Evolutionary conservation across 2,113 vertebrate species (phyloP), one percentile per base, ranked within the genome.

Genomic region (Eolophus roseicapilla): DNA sequence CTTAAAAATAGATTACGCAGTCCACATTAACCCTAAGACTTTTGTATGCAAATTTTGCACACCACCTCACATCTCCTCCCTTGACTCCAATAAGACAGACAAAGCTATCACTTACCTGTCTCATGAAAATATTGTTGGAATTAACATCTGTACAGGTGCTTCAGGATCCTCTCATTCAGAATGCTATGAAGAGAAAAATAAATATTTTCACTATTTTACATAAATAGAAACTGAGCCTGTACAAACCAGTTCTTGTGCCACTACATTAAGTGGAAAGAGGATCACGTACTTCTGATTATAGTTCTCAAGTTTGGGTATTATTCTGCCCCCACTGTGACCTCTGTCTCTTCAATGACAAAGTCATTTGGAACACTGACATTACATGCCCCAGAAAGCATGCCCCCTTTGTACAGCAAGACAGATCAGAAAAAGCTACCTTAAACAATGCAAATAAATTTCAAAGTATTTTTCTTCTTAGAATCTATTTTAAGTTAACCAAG

Each of bases 311-410:
- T 0, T 33, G n/a, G 31, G 28, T 44, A 14, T 41, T 55, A 7
- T 33, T 77, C 50, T 84, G 55, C 5, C 44, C 31, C 25, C 43
- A 19, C 20, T 43, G 17, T 3, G 1, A 70, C 14, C 39, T 70
- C 23, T n/a, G 19, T 35, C 39, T 43, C 52, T 28, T 50, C 53
- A 71, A 1, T 23, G 31, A 20, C 18, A 15, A 17, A 46, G 15
- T 8, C 23, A 28, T 55, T 27, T 37, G 41, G 17, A 43, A 10
- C 59, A 52, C 25, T 9, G 15, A 71, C 53, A 4, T 13, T 47
- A 16, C 24, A 28, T 0, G 8, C 8, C 49, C 44, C 44, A 78
- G 46, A 78, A 70, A 35, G 5, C 13, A 39, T 0, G 7, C 4
- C n/a, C 10, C 8, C 37, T 53, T 19, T 29, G 3, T 44, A 73